Evolutionary conservation across 2,888 invertebrate species (phyloP), one percentile per base, ranked within the genome.

Genomic region (Biston stratarius): DNA sequence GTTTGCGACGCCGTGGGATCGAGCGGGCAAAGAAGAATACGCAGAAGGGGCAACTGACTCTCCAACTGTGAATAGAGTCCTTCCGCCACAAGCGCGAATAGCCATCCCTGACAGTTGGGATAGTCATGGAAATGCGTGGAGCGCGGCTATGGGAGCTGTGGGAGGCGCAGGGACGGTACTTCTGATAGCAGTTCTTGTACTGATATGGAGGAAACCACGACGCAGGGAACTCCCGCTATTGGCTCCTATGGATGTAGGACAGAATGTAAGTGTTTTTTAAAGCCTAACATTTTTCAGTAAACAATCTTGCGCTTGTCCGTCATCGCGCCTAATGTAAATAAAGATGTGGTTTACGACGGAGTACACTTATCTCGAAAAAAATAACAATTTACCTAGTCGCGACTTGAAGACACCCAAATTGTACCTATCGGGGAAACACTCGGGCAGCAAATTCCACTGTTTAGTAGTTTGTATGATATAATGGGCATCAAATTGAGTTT

Each of bases 111-210:
- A 47, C 6, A 62, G 69, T 2, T 83, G 82, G 82, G 78, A 78
- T 34, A 78, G 72, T 5, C 77, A 82, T 67, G 83, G 87, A 0
- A 85, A 87, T 40, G 84, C 80, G 0, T 92, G 91, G 92, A 92
- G 92, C 70, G 92, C 88, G 0, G 83, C 85, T 8, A 75, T 90
- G 53, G 94, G 94, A 0, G 93, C 94, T 0, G 67, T 90, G 58
- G 85, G 83, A 1, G 94, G 94, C 0, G 94, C 93, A 12, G 88
- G 89, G 0, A 80, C 88, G 0, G 93, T 93, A 3, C 80, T 94
- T 6, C 73, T 93, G 8, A 69, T 93, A 5, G 91, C 88, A n/a
- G 86, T 82, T 0, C 53, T 89, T 8, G 75, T 93, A 10, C 78
- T 92, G 8, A 69, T 93, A 61, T 90, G 90, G 84, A 83, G 81